phyloP scores from a whole-genome alignment of 2,797 vertebrate genomes.

The Protosalanx chinensis region DNA sequence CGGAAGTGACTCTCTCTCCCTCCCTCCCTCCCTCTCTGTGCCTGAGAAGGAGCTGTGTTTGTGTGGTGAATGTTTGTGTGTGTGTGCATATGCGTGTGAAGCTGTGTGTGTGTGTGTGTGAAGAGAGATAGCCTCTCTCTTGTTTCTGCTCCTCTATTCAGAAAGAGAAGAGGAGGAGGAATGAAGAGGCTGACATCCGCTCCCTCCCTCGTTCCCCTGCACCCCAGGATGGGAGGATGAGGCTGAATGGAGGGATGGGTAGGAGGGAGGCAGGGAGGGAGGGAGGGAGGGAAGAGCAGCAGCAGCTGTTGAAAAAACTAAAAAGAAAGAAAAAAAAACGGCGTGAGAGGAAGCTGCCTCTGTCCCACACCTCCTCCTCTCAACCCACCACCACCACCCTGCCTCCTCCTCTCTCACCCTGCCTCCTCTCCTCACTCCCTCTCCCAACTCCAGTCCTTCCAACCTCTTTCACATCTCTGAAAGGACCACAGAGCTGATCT shows the following conservation, averaged over 20 bases:
- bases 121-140: not conserved
- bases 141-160: constrained; percentile 40
- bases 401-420: not conserved
- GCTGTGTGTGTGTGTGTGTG: constrained; percentile 1
- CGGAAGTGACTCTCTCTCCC: not conserved
- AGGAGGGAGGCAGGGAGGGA: not conserved
- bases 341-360: constrained; percentile 37
- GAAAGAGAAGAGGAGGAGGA: constrained; percentile 23
- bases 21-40: not conserved
- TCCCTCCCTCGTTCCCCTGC: constrained; percentile 21
- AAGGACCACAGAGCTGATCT: not conserved
- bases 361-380: not conserved
- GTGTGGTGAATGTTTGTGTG: not conserved
- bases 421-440: not conserved
- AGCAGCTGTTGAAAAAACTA: constrained; percentile 52
- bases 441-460: not conserved
- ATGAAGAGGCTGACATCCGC: constrained; percentile 45
- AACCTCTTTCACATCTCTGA: not conserved
- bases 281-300: constrained; percentile 19
- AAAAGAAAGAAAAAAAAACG: constrained; percentile 30
- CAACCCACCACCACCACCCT: not conserved
- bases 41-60: constrained; percentile 5
- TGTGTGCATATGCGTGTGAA: not conserved
- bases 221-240: constrained; percentile 41
- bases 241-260: constrained; percentile 13